Evolutionary conservation across 2,797 vertebrate species (phyloP).

Genomic region (Onychomys arenicola): DNA sequence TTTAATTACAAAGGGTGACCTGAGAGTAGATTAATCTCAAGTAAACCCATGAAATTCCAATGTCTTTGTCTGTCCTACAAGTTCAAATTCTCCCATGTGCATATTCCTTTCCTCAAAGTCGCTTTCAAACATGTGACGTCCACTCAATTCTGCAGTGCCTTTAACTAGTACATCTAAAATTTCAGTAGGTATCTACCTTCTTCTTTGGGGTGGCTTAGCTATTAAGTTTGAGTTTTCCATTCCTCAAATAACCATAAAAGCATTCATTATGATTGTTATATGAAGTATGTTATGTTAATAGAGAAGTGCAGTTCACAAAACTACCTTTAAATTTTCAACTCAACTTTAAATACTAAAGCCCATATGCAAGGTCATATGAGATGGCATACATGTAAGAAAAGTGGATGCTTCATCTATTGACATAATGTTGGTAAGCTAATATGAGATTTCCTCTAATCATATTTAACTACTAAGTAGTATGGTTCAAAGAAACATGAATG

Average conservation of each 20-base stretch:
- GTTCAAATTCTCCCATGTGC: background rate
- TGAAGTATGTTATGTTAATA: background rate
- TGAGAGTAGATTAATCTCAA: background rate
- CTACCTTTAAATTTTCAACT: background rate
- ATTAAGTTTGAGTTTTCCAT: constrained; percentile 4
- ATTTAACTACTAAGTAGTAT: constrained; percentile 1
- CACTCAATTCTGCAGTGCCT: background rate
- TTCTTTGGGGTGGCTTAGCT: background rate
- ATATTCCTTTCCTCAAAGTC: background rate
- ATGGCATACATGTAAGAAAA: background rate
- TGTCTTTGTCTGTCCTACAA: background rate
- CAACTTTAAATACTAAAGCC: background rate
- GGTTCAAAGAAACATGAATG: constrained; percentile 48
- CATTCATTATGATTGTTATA: background rate
- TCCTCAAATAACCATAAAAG: background rate
- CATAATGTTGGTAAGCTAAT: background rate
- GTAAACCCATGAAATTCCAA: background rate
- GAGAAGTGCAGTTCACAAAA: background rate
- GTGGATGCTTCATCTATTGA: background rate
- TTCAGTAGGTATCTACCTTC: background rate
- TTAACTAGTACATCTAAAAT: background rate
- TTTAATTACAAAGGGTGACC: background rate
- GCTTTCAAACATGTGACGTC: background rate
- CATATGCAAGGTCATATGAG: background rate
- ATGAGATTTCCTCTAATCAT: background rate